Percentiles rank a stretch among this genome's conserved stretches.
Conservation (phyloP, 2,888 invertebrate genomes). For the Macrosiphum euphorbiae region DNA sequence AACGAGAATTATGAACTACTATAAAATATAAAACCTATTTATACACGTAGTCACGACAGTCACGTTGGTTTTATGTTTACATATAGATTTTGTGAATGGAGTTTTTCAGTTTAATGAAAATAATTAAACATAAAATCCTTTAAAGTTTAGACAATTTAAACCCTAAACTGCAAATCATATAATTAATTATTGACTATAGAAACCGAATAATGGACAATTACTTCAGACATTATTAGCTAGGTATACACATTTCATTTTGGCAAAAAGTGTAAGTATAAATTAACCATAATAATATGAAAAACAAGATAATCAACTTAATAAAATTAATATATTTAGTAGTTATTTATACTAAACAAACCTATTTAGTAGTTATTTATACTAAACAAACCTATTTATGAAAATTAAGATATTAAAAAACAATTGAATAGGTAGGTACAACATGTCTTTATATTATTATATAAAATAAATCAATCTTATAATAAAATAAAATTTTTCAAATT, state of each 20-base stretch:
- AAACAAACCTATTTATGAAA: neutral
- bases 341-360: neutral
- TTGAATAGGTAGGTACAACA: neutral
- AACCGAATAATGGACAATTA: neutral
- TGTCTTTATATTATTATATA: neutral
- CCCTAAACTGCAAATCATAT: neutral
- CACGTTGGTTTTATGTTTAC: neutral
- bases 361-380: neutral
- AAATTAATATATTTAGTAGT: neutral
- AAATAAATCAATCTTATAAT: neutral
- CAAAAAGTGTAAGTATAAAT: neutral
- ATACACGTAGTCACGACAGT: neutral
- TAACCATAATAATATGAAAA: neutral
- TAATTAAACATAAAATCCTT: neutral
- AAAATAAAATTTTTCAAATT: neutral
- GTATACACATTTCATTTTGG: neutral
- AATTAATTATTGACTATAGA: neutral
- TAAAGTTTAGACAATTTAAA: neutral
- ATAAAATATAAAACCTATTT: neutral
- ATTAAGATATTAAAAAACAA: neutral
- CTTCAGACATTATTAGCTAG: neutral
- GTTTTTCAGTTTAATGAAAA: neutral
- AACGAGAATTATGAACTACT: neutral
- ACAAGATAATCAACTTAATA: neutral
- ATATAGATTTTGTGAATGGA: neutral